Percentiles rank a stretch among this genome's conserved stretches.
phyloP scores from a whole-genome alignment of 2,888 invertebrate genomes.

The Stenchaetothrips biformis region DNA sequence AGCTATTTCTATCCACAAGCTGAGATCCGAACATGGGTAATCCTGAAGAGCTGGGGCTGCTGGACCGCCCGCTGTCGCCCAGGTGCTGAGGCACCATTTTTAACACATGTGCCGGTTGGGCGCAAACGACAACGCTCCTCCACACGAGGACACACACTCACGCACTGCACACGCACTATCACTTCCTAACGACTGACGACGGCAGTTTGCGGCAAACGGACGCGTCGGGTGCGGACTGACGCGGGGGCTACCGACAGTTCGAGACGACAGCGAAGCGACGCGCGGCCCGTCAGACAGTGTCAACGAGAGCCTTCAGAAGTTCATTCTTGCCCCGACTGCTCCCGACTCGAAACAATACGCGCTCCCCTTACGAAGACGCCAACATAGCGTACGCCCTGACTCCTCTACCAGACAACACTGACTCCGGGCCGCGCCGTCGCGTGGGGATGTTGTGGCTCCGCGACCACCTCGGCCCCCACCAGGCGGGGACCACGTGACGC shows the following conservation, averaged over 20 bases:
- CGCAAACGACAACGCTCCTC: too few species aligned
- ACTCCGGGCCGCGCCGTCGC: too few species aligned
- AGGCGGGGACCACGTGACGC: background rate
- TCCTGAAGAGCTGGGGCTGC: slow-evolving; percentile 59
- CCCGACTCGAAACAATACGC: background rate
- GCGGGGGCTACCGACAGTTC: too few species aligned
- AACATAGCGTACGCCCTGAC: background rate
- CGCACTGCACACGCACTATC: too few species aligned
- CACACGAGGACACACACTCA: too few species aligned
- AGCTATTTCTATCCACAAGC: slow-evolving; percentile 81
- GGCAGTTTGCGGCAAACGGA: too few species aligned
- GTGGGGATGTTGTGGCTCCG: slow-evolving; percentile 13
- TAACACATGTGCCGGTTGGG: background rate
- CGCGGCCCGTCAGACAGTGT: too few species aligned
- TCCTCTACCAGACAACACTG: slow-evolving; percentile 6
- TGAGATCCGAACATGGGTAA: slow-evolving; percentile 82
- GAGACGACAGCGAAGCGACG: too few species aligned
- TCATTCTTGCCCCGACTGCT: too few species aligned
- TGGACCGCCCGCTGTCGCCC: slow-evolving; percentile 52
- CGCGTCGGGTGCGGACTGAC: too few species aligned
- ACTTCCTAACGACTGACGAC: too few species aligned
- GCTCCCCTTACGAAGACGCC: background rate
- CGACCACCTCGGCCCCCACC: background rate
- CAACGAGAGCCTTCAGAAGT: too few species aligned
- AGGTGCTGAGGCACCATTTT: slow-evolving; percentile 73